Evolutionary conservation across 2,888 invertebrate species (phyloP).

Genomic region (Eremobia ochroleuca): DNA sequence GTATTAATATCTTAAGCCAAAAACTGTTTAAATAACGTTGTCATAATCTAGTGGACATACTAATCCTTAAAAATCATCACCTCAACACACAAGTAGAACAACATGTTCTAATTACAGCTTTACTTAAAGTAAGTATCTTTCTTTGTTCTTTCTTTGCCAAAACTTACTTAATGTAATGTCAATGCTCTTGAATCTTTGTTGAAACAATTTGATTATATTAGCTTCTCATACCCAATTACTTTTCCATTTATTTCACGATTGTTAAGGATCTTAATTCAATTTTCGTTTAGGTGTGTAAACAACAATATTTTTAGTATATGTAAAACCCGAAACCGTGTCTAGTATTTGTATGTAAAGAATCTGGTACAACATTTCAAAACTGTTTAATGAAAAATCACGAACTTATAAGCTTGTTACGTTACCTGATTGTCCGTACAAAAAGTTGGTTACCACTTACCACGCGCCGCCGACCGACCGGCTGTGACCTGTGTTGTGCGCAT

Average conservation of each 20-base stretch:
- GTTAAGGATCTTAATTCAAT: not conserved
- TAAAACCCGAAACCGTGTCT: too few relatives aligned
- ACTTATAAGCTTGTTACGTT: too few relatives aligned
- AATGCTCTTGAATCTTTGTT: conserved; percentile 32
- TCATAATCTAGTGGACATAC: not conserved
- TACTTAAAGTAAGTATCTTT: conserved; percentile 39
- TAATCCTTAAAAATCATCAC: conserved; percentile 14
- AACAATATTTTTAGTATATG: too few relatives aligned
- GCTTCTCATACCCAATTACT: conserved; percentile 36
- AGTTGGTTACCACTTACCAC: too few relatives aligned
- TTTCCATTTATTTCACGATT: conserved; percentile 31
- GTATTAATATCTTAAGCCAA: not conserved
- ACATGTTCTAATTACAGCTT: conserved; percentile 18
- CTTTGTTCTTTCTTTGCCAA: conserved; percentile 39
- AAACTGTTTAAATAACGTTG: not conserved
- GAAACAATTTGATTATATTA: conserved; percentile 25
- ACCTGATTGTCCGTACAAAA: too few relatives aligned
- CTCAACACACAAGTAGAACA: conserved; percentile 15
- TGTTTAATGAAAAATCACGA: too few relatives aligned
- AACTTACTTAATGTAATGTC: conserved; percentile 26
- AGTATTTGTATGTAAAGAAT: too few relatives aligned
- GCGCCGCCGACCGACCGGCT: too few relatives aligned
- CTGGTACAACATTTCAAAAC: too few relatives aligned
- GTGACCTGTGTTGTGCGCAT: too few relatives aligned
- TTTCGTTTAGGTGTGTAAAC: conserved; percentile 1